A percentile compares a stretch with the other conserved stretches of the same genome.
phyloP scores from a whole-genome alignment of 2,113 vertebrate genomes.

The Chloroceryle aenea region DNA sequence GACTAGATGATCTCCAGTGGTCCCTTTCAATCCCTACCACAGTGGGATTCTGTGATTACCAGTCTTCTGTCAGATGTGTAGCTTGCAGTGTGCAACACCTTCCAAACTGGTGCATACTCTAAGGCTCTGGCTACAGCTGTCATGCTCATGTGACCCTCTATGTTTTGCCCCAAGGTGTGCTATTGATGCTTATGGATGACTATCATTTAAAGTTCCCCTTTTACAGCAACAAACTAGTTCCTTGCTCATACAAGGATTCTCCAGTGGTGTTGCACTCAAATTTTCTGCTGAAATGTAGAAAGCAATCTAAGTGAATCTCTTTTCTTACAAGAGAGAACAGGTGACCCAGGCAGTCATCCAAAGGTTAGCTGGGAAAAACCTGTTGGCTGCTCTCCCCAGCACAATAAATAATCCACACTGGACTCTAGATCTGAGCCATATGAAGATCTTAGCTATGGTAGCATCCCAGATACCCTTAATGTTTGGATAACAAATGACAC shows the following conservation, averaged over 20 bases:
- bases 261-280: neutral
- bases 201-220: neutral
- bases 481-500: neutral
- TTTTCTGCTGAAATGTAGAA: neutral
- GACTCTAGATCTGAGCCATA: neutral
- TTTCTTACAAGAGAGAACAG: neutral
- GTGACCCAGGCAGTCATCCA: neutral
- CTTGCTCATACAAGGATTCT: neutral
- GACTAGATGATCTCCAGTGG: neutral
- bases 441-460: neutral
- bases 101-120: neutral
- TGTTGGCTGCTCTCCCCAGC: neutral
- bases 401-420: neutral
- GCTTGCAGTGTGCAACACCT: neutral
- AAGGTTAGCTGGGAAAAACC: neutral
- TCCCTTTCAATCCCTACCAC: neutral
- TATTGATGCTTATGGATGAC: neutral
- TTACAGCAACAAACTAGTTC: neutral
- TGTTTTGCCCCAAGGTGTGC: neutral
- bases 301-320: neutral
- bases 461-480: neutral
- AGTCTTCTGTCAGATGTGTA: neutral
- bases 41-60: neutral
- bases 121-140: neutral
- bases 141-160: rapidly evolving